These are phyloP conservation scores for Drosophila bipectinata DNA, from an alignment of 1,140 invertebrate species.

Conservation along the genomic window DNA sequence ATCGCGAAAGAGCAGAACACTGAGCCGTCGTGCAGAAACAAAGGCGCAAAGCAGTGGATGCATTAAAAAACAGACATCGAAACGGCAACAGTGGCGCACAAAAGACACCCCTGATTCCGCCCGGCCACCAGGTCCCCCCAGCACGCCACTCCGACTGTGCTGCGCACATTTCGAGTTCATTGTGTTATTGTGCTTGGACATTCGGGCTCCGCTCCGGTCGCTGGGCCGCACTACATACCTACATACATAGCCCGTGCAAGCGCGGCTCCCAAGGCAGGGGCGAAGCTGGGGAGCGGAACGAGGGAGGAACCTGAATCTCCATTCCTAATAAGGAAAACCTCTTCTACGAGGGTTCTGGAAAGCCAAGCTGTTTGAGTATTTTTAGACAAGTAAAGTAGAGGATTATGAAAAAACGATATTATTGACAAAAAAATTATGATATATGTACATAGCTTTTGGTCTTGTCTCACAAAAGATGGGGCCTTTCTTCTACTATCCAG, in stretches of 20 bases:
- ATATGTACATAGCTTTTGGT: no score
- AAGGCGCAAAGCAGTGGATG: constrained; percentile 62
- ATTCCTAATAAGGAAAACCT: neutral
- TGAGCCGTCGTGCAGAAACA: constrained; percentile 67
- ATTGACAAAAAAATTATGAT: no score
- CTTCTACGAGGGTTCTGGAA: no score
- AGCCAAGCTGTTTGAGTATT: no score
- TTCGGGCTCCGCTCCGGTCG: constrained; percentile 46
- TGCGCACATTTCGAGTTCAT: constrained; percentile 72
- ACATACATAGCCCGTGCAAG: constrained; percentile 73
- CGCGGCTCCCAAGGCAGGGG: constrained; percentile 23
- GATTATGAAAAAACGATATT: no score
- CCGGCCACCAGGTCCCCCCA: constrained; percentile 2
- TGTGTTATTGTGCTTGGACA: constrained; percentile 80
- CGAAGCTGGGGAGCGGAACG: neutral
- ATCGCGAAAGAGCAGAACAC: constrained; percentile 33
- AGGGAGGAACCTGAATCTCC: neutral
- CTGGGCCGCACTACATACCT: constrained; percentile 70
- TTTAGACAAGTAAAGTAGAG: no score
- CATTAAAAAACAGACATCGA: constrained; percentile 44
- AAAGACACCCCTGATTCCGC: constrained; percentile 47
- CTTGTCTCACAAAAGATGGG: no score
- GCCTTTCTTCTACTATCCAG: no score
- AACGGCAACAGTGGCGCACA: constrained; percentile 57
- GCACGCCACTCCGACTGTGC: neutral